Evolutionary conservation across 2,888 invertebrate genomes (phyloP), one percentile per base, ranked within the genome.

Genomic region (Sinodicranocentrus sp.): DNA sequence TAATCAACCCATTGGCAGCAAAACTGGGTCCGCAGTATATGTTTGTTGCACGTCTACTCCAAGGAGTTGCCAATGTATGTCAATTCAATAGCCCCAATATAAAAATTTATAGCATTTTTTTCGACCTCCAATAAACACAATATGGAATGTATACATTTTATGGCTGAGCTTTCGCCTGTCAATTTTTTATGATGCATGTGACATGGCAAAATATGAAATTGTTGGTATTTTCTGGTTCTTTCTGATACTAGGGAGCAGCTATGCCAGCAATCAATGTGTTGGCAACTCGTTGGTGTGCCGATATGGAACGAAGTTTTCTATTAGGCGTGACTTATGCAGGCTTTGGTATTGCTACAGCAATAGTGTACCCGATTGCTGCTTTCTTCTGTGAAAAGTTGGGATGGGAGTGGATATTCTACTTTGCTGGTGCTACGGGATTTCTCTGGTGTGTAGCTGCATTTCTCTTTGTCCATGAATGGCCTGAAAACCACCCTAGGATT

Each of bases 391-490:
- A 92, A 80, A 91, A 91, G 82, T 91, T 92, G 2, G 93, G 93
- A 17, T 94, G 94, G 94, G 91, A 92, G 1, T 91, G 92, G 21
- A 92, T 93, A 2, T 94, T 94, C 90, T 94, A 93, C 89, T 90
- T 92, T 21, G 90, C 93, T 79, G 91, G 92, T 57, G 87, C 89
- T 15, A 84, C 90, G 21, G 92, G 91, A 48, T 68, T 91, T 3
- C 33, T 91, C 15, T 92, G 92, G 92, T 90, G 91, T 52, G 85
- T 91, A 0, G 86, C 90, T 19, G 92, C 92, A 91, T 89, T 90
- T 88, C 89, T 91, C 44, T 85, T 91, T 43, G 91, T 92, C 26
- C 92, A 91, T 87, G 93, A 93, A 84, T 91, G 90, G 17, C 92
- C 93, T 1, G 90, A 91, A 10, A 89, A 90, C 28, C 93, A 94